These are phyloP conservation scores for Osmerus mordax DNA, from an alignment of 2,113 vertebrate genomes.

Conservation along the genomic window DNA sequence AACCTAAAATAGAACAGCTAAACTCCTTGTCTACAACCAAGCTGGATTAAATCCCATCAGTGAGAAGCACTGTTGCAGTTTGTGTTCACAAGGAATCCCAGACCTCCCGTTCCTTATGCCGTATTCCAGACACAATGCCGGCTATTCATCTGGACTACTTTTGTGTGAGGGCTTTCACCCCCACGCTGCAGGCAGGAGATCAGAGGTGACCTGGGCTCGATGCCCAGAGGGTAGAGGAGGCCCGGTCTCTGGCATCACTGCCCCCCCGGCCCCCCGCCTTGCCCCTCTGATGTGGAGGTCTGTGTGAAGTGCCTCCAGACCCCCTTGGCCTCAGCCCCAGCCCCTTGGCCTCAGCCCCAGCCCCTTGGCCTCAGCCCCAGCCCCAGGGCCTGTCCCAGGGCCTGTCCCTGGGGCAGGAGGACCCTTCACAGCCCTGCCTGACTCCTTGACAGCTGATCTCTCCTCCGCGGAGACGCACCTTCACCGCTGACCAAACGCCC, in stretches of 20 bases:
- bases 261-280: conserved; percentile 13
- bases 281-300: conserved; percentile 24
- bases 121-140: neutral
- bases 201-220: neutral
- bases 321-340: conserved; percentile 18
- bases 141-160: neutral
- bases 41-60: conserved; percentile 17
- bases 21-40: conserved; percentile 21
- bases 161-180: neutral
- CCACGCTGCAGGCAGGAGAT: neutral
- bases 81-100: neutral
- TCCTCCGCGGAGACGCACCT: neutral
- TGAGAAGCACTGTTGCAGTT: no score
- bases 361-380: neutral
- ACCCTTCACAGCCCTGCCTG: neutral
- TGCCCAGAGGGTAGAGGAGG: conserved; percentile 3
- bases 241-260: conserved; percentile 1
- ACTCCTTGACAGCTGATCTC: neutral
- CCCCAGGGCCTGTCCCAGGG: neutral
- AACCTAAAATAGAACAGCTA: conserved; percentile 22
- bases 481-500: neutral
- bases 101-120: neutral
- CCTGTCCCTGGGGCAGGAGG: neutral
- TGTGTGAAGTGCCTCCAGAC: conserved; percentile 38
- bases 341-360: neutral